Percentiles rank a stretch among this genome's conserved stretches.
Conservation (phyloP, 2,888 invertebrate genomes). For the Drymonia ruficornis region DNA sequence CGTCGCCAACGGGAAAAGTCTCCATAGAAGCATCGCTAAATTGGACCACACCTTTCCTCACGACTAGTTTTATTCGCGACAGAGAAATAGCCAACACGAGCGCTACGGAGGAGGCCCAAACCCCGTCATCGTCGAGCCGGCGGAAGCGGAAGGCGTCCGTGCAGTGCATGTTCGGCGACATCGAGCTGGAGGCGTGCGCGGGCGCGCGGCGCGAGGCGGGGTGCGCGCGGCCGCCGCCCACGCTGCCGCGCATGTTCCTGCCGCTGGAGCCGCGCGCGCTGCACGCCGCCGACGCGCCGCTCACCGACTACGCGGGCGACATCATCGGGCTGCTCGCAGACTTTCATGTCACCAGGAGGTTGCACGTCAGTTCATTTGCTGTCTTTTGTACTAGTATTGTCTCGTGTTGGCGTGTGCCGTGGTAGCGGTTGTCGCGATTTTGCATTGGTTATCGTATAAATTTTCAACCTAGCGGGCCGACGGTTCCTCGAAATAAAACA, state of each 20-base stretch:
- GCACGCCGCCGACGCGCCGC: slow-evolving; percentile 51
- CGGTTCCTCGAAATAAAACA: too few species aligned
- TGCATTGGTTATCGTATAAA: too few species aligned
- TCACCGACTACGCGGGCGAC: slow-evolving; percentile 63
- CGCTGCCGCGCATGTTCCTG: slow-evolving; percentile 68
- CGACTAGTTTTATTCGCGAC: background rate
- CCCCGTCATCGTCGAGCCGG: slow-evolving; percentile 6
- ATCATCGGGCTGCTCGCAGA: slow-evolving; percentile 67
- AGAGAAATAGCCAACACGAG: slow-evolving; percentile 10
- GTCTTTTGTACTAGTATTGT: too few species aligned
- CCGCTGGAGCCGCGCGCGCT: slow-evolving; percentile 73
- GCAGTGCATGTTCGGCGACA: slow-evolving; percentile 26
- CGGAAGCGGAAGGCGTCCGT: slow-evolving; percentile 19
- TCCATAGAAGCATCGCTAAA: too few species aligned
- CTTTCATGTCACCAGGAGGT: slow-evolving; percentile 65
- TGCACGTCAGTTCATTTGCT: slow-evolving; percentile 49
- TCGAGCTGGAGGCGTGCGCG: slow-evolving; percentile 39
- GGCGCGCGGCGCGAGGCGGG: slow-evolving; percentile 38
- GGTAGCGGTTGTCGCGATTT: too few species aligned
- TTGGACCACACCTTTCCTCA: background rate
- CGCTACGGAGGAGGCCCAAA: background rate
- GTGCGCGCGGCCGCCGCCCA: slow-evolving; percentile 63
- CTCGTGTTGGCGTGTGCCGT: background rate
- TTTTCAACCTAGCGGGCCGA: too few species aligned
- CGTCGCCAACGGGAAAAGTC: too few species aligned